These are phyloP conservation scores for Rhabditoides inermis DNA, from an alignment of 2,888 invertebrate species.

Conservation along the genomic window DNA sequence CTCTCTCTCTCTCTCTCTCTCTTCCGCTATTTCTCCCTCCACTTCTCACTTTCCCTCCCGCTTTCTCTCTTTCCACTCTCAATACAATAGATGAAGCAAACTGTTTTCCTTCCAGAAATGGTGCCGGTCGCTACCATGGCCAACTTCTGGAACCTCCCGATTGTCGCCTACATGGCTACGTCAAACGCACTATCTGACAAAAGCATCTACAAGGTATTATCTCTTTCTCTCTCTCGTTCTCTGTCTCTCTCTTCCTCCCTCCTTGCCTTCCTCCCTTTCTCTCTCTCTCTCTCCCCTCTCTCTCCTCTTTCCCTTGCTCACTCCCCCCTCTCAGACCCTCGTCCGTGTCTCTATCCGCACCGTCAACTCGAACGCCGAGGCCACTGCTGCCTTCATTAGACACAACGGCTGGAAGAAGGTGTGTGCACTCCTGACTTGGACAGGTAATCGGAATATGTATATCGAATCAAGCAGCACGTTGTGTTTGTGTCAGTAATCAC, in stretches of 20 bases:
- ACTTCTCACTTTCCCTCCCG: not conserved
- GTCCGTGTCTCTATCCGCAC: conserved; percentile 26
- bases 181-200: conserved; percentile 37
- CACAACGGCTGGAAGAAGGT: conserved; percentile 27
- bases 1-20: not conserved
- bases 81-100: too few relatives aligned
- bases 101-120: conserved; percentile 18
- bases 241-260: too few relatives aligned
- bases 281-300: too few relatives aligned
- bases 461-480: too few relatives aligned
- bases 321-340: conserved; percentile 47
- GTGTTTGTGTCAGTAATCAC: too few relatives aligned
- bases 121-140: conserved; percentile 31
- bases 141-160: conserved; percentile 30
- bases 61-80: too few relatives aligned
- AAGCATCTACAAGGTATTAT: conserved; percentile 38
- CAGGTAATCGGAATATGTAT: too few relatives aligned
- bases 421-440: too few relatives aligned
- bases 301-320: too few relatives aligned
- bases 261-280: too few relatives aligned
- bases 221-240: too few relatives aligned
- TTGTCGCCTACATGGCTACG: conserved; percentile 29
- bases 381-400: conserved; percentile 20
- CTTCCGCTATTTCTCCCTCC: not conserved
- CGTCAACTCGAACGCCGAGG: conserved; percentile 17